A percentile compares a stretch with the other conserved stretches of the same genome.
phyloP scores from a whole-genome alignment of 2,888 invertebrate genomes.

The Scrobipalpa atriplicella region DNA sequence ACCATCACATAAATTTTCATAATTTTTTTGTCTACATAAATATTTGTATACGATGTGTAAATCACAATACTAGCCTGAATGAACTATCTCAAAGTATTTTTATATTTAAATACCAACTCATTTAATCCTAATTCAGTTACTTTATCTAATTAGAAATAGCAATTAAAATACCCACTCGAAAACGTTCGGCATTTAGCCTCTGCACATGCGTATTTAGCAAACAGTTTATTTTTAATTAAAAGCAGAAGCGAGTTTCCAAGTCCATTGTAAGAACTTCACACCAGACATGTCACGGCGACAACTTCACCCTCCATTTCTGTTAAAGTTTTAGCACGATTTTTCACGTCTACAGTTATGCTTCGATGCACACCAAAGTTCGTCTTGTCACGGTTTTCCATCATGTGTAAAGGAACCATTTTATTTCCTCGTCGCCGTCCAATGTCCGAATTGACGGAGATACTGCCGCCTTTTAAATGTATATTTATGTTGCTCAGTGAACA shows the following conservation, averaged over 20 bases:
- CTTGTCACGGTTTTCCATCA: not conserved
- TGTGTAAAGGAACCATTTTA: constrained; percentile 46
- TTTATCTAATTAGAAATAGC: constrained; percentile 11
- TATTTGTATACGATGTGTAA: no score
- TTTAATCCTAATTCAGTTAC: not conserved
- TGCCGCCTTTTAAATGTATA: constrained; percentile 47
- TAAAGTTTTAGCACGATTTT: not conserved
- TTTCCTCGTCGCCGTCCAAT: constrained; percentile 47
- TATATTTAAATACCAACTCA: not conserved
- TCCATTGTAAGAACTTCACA: constrained; percentile 47
- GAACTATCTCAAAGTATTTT: no score
- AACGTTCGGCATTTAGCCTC: constrained; percentile 7
- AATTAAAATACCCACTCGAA: constrained; percentile 18
- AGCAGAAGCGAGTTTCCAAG: constrained; percentile 54
- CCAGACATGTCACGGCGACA: not conserved
- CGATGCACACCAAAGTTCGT: not conserved
- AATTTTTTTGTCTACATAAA: no score
- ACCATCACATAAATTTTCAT: no score
- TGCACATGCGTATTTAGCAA: constrained; percentile 40
- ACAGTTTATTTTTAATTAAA: constrained; percentile 70
- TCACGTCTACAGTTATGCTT: not conserved
- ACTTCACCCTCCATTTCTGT: not conserved
- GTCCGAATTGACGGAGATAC: constrained; percentile 53
- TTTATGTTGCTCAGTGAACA: constrained; percentile 48
- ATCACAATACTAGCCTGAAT: no score